phyloP scores from a whole-genome alignment of 2,797 vertebrate genomes.

The Xenops minutus region DNA sequence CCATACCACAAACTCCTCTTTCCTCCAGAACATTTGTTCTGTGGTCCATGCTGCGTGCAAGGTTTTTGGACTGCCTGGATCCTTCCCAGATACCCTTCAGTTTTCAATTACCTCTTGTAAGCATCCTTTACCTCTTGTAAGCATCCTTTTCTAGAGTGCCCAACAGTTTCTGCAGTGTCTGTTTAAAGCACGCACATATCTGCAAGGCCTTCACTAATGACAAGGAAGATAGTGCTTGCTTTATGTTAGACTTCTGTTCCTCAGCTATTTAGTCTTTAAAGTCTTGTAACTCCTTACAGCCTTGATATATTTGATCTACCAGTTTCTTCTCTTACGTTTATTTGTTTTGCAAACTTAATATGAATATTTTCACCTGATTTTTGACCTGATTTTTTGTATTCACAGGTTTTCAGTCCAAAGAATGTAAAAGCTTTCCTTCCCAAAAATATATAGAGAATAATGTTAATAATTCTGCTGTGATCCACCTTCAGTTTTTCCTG shows the following conservation, averaged over 20 bases:
- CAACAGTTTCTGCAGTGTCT: neutral
- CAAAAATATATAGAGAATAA: neutral
- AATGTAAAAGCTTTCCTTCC: neutral
- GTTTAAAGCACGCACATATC: neutral
- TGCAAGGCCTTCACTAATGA: neutral
- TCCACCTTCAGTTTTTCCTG: neutral
- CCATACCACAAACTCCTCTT: neutral
- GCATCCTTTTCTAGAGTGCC: neutral
- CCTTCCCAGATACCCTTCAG: neutral
- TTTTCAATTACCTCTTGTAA: neutral
- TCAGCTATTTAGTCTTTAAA: neutral
- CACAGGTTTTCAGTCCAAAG: neutral
- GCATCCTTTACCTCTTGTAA: neutral
- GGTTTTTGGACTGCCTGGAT: neutral
- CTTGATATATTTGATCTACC: neutral
- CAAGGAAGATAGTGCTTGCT: neutral
- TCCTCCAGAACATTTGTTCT: neutral
- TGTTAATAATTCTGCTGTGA: neutral
- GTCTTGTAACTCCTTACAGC: neutral
- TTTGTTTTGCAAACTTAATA: neutral
- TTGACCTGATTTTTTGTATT: neutral
- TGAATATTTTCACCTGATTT: neutral
- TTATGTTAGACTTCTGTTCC: neutral
- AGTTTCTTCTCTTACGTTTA: neutral
- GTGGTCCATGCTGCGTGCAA: rapidly evolving